Base-by-base conservation (phyloP, 2,113 vertebrate species). In the Circaetus gallicus region DNA sequence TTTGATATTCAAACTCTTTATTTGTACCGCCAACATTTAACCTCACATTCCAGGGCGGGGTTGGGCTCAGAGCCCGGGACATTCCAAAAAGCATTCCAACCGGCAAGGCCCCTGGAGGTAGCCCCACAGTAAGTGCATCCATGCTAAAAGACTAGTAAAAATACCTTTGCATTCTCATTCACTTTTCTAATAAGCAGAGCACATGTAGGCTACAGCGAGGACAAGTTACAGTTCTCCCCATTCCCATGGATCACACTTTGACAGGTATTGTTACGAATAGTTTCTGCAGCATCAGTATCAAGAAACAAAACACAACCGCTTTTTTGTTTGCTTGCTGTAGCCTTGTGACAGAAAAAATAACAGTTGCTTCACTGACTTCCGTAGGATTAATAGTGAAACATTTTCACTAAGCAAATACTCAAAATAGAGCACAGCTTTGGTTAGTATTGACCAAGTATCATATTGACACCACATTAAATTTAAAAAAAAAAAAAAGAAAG, bases 71-170 rank as follows among this genome's bases (percentile, higher is more conserved):
- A 86, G 97, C 95, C 96, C 0, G 28, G 95, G 96, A 97, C 97
- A 97, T 97, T 98, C 97, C 97, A 93, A 94, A 96, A 97, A 92
- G 86, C 91, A 91, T 97, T 97, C 96, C 91, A 80, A 50, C 69
- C 66, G 80, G 50, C 90, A 93, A 80, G 84, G 92, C 95, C 93
- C 89, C 90, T 4, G 10, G 95, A 97, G 96, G 97, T 95, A 97
- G 94, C 95, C 91, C 91, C 91, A 77, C 45, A 80, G 24, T 49
- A 63, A 94, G 82, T 3, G 3, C 84, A 96, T 84, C 95, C 78
- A 83, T 12, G 31, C 86, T 84, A 62, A 38, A 94, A 74, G 81
- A 22, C 69, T 76, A 82, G 61, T 43, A 55, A 71, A 84, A 77
- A 63, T 79, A 49, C 65, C 82, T 89, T 59, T 45, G 50, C 22